Evolutionary conservation across 2,888 invertebrate genomes (phyloP).

Genomic region (Dolichopus griseipennis): DNA sequence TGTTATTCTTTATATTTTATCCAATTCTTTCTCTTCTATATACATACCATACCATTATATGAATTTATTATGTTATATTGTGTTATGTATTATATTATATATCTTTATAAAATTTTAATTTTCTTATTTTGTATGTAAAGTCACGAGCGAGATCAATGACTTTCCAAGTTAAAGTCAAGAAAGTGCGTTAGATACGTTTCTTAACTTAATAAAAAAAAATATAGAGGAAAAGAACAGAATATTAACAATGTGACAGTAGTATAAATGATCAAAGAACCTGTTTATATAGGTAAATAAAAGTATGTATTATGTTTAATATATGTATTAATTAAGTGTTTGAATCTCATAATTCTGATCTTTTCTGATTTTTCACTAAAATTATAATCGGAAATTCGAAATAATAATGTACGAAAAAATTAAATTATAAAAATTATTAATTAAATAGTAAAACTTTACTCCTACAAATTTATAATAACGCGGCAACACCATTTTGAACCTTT

Average conservation of each 20-base stretch:
- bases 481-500: too few relatives aligned
- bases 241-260: background rate
- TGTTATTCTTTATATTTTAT: background rate
- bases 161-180: background rate
- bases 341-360: too few relatives aligned
- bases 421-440: too few relatives aligned
- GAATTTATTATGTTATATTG: background rate
- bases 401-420: too few relatives aligned
- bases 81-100: background rate
- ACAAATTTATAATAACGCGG: too few relatives aligned
- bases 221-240: background rate
- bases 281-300: background rate
- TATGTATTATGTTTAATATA: too few relatives aligned
- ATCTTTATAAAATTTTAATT: background rate
- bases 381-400: too few relatives aligned
- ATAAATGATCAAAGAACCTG: background rate
- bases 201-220: too few relatives aligned
- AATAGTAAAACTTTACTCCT: too few relatives aligned
- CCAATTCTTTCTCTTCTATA: background rate
- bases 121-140: background rate
- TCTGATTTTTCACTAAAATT: too few relatives aligned
- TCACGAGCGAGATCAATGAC: background rate
- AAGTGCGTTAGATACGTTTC: conserved; percentile 1
- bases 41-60: background rate
- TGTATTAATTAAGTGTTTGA: too few relatives aligned